A percentile compares a stretch with the other conserved stretches of the same genome.
phyloP scores from a whole-genome alignment of 2,888 invertebrate genomes.

The Vanessa cardui region DNA sequence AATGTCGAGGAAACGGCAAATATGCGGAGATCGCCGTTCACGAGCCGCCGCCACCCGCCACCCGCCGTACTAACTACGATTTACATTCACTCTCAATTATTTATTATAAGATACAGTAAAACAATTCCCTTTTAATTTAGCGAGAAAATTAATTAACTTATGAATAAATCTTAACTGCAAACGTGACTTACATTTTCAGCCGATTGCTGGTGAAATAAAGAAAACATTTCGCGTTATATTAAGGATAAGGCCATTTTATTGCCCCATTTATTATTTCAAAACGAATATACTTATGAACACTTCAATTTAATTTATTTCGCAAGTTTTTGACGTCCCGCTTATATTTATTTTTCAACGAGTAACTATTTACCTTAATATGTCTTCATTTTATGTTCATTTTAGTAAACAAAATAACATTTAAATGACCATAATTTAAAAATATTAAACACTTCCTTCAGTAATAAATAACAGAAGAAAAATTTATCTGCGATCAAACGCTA shows the following conservation, averaged over 20 bases:
- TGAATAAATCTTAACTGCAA: constrained; percentile 25
- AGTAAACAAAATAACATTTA: not conserved
- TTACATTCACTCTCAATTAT: constrained; percentile 71
- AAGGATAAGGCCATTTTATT: constrained; percentile 11
- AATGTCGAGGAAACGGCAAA: constrained; percentile 75
- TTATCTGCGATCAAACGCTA: constrained; percentile 31
- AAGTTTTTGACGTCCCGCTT: not conserved
- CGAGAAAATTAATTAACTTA: constrained; percentile 22
- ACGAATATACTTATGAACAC: not conserved
- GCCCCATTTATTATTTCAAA: not conserved
- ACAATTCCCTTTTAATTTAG: constrained; percentile 33
- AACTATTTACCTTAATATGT: not conserved
- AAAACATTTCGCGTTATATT: not conserved
- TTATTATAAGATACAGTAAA: constrained; percentile 55
- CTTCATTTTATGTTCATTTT: not conserved
- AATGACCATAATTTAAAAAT: not conserved
- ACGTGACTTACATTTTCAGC: constrained; percentile 30
- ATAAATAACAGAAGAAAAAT: constrained; percentile 2
- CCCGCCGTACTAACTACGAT: constrained; percentile 66
- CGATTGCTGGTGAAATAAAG: constrained; percentile 8
- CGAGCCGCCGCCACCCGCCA: constrained; percentile 43
- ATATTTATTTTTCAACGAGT: not conserved
- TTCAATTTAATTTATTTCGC: not conserved
- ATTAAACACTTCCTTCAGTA: not conserved
- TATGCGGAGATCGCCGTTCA: constrained; percentile 65